A percentile compares a stretch with the other conserved stretches of the same genome.
Evolutionary conservation across 2,888 invertebrate species (phyloP).

Genomic region (Epinotia demarniana): DNA sequence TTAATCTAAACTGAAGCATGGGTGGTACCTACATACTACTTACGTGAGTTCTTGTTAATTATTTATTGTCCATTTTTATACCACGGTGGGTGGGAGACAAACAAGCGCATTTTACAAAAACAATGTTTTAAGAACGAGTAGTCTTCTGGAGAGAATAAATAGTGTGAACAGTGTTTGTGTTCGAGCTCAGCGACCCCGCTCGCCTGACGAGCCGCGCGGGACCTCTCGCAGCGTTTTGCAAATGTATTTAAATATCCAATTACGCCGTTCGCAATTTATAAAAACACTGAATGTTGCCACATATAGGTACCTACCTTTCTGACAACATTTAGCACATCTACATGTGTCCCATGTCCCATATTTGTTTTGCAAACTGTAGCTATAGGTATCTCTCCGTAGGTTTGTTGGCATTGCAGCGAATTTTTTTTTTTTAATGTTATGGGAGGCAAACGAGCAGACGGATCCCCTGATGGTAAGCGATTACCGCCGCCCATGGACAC

Average conservation of each 20-base stretch:
- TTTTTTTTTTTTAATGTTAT: too few species aligned
- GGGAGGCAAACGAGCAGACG: too few species aligned
- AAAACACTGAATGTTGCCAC: neutral
- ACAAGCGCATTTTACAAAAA: neutral
- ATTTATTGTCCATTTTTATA: neutral
- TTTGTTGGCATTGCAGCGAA: neutral
- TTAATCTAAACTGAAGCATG: too few species aligned
- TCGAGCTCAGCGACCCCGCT: slow-evolving; percentile 19
- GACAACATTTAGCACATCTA: too few species aligned
- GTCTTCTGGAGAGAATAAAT: neutral
- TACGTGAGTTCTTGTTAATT: too few species aligned
- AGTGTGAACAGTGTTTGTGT: slow-evolving; percentile 12
- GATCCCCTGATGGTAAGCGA: too few species aligned
- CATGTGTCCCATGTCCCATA: neutral
- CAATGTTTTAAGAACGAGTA: neutral
- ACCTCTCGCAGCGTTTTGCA: slow-evolving; percentile 7
- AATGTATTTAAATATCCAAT: slow-evolving; percentile 5
- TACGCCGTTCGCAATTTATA: neutral
- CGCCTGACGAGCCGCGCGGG: slow-evolving; percentile 13
- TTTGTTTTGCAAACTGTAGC: neutral
- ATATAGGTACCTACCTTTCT: neutral
- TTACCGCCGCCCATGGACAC: too few species aligned
- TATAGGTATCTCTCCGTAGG: neutral
- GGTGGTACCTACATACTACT: too few species aligned
- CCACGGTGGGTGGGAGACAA: neutral